Evolutionary conservation across 2,888 invertebrate species (phyloP), one percentile per base, ranked within the genome.

Genomic region (Meloe dianella): DNA sequence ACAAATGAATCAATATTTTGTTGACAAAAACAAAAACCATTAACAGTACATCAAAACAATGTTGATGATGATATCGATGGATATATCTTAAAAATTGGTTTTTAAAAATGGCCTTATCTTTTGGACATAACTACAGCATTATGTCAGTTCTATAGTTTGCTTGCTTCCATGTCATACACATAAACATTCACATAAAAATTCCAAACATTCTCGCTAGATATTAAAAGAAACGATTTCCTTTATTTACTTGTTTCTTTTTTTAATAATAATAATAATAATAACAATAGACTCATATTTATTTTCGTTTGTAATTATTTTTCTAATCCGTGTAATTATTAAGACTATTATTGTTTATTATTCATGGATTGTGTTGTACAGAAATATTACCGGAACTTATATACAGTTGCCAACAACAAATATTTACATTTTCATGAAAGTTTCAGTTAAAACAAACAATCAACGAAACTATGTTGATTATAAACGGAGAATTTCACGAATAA

Each of bases 391-490:
- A 38, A 22, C 22, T n/a, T n/a, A n/a, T n/a, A 22, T 20, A 51
- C 22, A 51, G 22, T 51, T 51, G 22, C 51, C 51, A 51, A 51
- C 38, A 59, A 32, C 38, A 59, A 59, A 59, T 59, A 59, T 59
- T 59, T 59, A 59, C 59, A 38, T 20, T 59, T 35, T 59, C 12
- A 10, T 38, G 35, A 59, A 59, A 59, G n/a, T 38, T 59, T 24
- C 35, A 30, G n/a, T 24, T n/a, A 35, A 59, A 59, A 38, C 20
- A 59, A 59, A 58, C 17, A 22, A 29, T 20, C 32, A 29, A 57
- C 27, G 27, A 20, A 7, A 47, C 17, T 14, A 22, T 57, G 47
- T 51, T 5, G n/a, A 41, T n/a, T 35, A 41, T 51, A 0, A 51
- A 22, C 3, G 8, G 1, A 22, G 22, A 51, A 22, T 51, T 51